Evolutionary conservation across 2,797 vertebrate species (phyloP), one percentile per base, ranked within the genome.

Genomic region (Sphenodon punctatus): DNA sequence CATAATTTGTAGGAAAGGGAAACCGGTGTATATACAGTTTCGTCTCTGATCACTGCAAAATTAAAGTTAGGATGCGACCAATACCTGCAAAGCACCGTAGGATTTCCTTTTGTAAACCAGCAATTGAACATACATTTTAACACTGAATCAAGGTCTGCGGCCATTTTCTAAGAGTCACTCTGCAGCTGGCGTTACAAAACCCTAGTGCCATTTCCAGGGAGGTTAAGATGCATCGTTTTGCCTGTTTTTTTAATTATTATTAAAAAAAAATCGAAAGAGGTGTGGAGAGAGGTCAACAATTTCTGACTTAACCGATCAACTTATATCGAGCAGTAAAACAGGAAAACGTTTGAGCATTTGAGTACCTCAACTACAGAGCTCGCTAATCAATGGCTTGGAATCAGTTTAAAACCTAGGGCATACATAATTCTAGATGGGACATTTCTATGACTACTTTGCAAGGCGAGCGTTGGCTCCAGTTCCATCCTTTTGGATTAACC

Each of bases 11-110:
- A 20, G 23, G 48, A 66, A 73, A 60, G 25, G 25, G 75, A 86
- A 90, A n/a, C 22, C 23, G 22, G 19, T 20, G 63, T 66, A 58
- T 45, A 84, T 74, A 56, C 72, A 74, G 27, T 74, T 84, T 23
- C 56, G 19, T 42, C 22, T 34, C 1, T 1, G 38, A 51, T 34
- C 60, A 67, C 11, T 49, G 39, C 22, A 34, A 42, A 60, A 45
- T 41, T 53, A 20, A 1, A 22, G 48, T 67, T 19, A n/a, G 55
- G 80, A 4, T 7, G 0, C 19, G 22, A 79, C 77, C 32, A 12
- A 46, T 56, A 39, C 27, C 39, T 36, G n/a, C 22, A 74, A 34
- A 12, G 27, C 43, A 42, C 16, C 41, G 16, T 77, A 20, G n/a
- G n/a, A n/a, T n/a, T 22, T 10, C 23, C n/a, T 16, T 25, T 23